Evolutionary conservation across 2,113 vertebrate genomes (phyloP), one percentile per base, ranked within the genome.

Genomic region (Castor canadensis): DNA sequence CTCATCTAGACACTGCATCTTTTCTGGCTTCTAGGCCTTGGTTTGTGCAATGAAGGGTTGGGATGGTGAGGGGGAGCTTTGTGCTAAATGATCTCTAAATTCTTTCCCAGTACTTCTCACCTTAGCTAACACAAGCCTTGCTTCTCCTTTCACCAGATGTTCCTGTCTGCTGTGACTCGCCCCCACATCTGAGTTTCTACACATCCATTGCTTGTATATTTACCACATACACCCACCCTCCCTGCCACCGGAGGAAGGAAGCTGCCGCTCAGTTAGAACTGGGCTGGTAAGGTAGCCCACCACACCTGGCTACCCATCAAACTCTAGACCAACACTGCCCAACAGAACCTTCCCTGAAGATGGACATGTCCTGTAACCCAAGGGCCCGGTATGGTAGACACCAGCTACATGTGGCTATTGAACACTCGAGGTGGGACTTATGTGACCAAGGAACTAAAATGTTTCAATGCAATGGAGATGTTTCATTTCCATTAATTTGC

Each of bases 281-380:
- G 8, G 28, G 13, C 83, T 79, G 56, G 38, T 9, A 40, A 54
- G 58, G 40, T 64, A 69, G 16, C 12, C 38, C 32, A 6, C 9
- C 56, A 4, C 43, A 38, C 3, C 0, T 1, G 32, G 22, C 60
- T 32, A 30, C 35, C 17, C 2, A 1, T 9, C 30, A 40, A 20
- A 40, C 30, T 28, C 6, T 4, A 71, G 2, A 47, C 49, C 38
- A 38, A 15, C 0, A 0, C 22, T 4, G 54, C 80, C 66, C 72
- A 0, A 0, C 0, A 60, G 83, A 52, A 49, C 28, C 1, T 43
- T 56, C 82, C 0, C 1, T 0, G 15, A 20, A 1, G 35, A 5
- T 6, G 71, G 30, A n/a, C 20, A 1, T 5, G 1, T 71, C 72
- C 77, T 5, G 3, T 6, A 24, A 12, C 38, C 54, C 24, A 38